Base-by-base conservation (phyloP, 2,888 invertebrate genomes). In the Pristionchus japonicus region DNA sequence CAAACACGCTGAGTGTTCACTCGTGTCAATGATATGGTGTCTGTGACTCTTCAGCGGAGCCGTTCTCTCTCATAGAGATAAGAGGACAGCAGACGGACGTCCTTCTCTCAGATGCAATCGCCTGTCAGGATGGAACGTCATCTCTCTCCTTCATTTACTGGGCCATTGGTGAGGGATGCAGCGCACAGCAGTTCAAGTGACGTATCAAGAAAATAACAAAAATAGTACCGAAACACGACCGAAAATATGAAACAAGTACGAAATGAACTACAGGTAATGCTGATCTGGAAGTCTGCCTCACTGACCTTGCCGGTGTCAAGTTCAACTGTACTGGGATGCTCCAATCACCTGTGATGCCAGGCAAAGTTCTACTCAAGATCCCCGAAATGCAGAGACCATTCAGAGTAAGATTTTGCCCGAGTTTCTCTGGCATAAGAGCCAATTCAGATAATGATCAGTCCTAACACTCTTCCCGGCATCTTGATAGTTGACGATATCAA, bases 261-360 rank as follows among this genome's bases (percentile, higher is more conserved):
- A 40, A 40, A 82, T 31, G 37, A 11, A n/a, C 31, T 88, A 82
- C 52, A 92, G 92, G 92, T 4, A 89, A 88, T n/a, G 90, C 93
- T 23, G 93, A 94, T 85, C 88, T 94, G 43, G 93, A 94, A 90
- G 93, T 94, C 84, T 94, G 94, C 70, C 87, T 94, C 37, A 90
- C 92, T 13, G 92, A 93, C 77, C 43, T 88, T 74, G 47, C 90
- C 27, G 91, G 91, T 20, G 80, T 90, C 17, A 91, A 92, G 84
- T 93, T 94, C 88, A 94, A 94, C 86, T 94, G 94, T 82, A 94
- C 94, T 27, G 94, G 94, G 52, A 90, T 92, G 90, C 88, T 94
- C 31, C 90, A 93, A n/a, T 92, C 93, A 37, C 88, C 89, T 15
- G 90, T 92, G 4, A 93, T 93, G 91, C 94, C 94, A 13, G 94